Percentiles rank a stretch among this genome's conserved stretches.
These are phyloP conservation scores for Drosophila neutralis DNA, from an alignment of 2,888 invertebrate species.

Conservation along the genomic window DNA sequence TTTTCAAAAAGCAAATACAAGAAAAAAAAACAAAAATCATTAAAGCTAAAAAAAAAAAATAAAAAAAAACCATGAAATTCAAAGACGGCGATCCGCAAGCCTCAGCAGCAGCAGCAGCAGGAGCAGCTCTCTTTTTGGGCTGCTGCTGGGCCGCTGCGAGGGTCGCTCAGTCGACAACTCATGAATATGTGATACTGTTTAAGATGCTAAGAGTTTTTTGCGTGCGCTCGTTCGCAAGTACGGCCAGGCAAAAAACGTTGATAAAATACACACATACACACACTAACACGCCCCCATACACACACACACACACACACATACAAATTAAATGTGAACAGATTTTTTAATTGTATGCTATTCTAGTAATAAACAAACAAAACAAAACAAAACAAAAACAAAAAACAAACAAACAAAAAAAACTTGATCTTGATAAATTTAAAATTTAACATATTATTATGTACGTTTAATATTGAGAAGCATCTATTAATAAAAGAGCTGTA, in stretches of 20 bases:
- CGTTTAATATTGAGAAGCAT: conserved; percentile 50
- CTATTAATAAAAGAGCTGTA: conserved; percentile 24
- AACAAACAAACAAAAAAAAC: conserved; percentile 62
- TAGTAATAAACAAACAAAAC: conserved; percentile 66
- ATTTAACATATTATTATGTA: conserved; percentile 56
- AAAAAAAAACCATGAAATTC: conserved; percentile 73
- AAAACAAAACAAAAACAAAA: conserved; percentile 38
- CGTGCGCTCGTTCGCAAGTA: conserved; percentile 50
- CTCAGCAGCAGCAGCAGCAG: conserved; percentile 21
- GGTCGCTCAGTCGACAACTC: conserved; percentile 78
- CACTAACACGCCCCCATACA: conserved; percentile 32
- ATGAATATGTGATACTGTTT: conserved; percentile 84
- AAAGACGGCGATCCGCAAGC: conserved; percentile 65
- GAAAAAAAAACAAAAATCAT: conserved; percentile 44
- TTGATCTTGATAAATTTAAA: conserved; percentile 76
- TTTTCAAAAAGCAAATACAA: conserved; percentile 67
- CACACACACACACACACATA: conserved; percentile 20
- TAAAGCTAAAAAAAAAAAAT: conserved; percentile 39
- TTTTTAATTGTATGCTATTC: conserved; percentile 69
- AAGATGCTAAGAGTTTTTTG: conserved; percentile 82
- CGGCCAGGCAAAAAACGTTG: conserved; percentile 61
- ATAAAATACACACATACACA: conserved; percentile 56
- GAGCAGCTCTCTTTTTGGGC: conserved; percentile 14
- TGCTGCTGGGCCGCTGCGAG: conserved; percentile 48
- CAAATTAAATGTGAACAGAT: conserved; percentile 71